Percentiles rank a stretch among this genome's conserved stretches.
Evolutionary conservation across 2,797 vertebrate species (phyloP).

Genomic region (Prionace glauca): DNA sequence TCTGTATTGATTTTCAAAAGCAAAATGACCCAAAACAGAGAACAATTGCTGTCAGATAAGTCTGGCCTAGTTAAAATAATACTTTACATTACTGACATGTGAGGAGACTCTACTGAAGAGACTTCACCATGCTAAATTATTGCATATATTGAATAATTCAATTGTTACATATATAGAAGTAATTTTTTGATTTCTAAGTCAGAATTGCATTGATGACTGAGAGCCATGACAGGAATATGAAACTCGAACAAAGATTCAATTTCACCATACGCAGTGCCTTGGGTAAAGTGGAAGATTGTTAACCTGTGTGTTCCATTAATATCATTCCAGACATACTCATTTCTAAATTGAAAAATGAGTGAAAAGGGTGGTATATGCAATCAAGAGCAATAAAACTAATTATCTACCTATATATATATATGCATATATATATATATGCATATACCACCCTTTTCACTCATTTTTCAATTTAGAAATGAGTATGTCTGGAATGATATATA

Average conservation of each 20-base stretch:
- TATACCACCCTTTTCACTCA: background rate
- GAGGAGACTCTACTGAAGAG: background rate
- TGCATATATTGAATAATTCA: background rate
- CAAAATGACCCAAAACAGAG: background rate
- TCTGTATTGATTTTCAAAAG: background rate
- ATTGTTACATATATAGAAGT: background rate
- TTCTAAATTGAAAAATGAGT: background rate
- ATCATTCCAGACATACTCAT: background rate
- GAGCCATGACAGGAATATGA: background rate
- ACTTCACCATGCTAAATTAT: background rate
- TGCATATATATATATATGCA: too few species aligned
- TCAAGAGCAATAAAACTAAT: background rate
- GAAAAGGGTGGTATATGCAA: background rate
- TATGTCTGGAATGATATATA: background rate
- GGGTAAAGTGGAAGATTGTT: background rate
- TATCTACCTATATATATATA: background rate
- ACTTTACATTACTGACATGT: background rate
- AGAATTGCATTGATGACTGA: background rate
- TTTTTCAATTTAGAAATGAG: background rate
- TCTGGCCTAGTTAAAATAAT: background rate
- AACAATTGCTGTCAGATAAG: background rate
- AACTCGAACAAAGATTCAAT: background rate
- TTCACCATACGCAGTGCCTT: background rate
- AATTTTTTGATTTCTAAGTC: background rate
- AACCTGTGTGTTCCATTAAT: background rate